Percentiles rank a stretch among this genome's conserved stretches.
These are phyloP conservation scores for Laticauda colubrina DNA, from an alignment of 2,113 vertebrate species.

Conservation along the genomic window DNA sequence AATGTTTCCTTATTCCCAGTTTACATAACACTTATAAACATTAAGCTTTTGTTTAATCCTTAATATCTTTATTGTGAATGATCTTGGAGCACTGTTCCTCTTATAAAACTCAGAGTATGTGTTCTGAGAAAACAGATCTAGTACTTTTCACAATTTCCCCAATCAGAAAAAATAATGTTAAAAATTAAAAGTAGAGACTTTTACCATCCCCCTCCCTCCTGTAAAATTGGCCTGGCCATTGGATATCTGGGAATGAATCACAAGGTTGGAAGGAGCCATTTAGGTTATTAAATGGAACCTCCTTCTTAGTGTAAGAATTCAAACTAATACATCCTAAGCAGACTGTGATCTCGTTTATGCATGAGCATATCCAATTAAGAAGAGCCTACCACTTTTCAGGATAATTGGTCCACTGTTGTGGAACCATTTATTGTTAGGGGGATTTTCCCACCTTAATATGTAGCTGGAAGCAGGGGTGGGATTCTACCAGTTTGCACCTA, in stretches of 20 bases:
- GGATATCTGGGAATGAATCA: not conserved
- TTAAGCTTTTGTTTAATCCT: slow-evolving; percentile 1
- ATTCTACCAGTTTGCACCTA: too few relatives aligned
- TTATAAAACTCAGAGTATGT: slow-evolving; percentile 13
- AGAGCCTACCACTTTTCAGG: not conserved
- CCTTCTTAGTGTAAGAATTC: not conserved
- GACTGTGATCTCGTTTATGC: not conserved
- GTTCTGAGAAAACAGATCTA: not conserved
- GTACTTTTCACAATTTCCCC: not conserved
- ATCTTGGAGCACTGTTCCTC: slow-evolving; percentile 14
- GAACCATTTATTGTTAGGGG: not conserved
- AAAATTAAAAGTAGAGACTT: not conserved
- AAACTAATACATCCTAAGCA: not conserved
- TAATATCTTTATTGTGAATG: slow-evolving; percentile 9
- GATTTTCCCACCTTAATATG: not conserved
- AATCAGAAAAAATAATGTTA: not conserved
- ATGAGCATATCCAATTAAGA: not conserved
- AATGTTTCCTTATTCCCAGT: not conserved
- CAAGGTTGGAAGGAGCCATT: not conserved
- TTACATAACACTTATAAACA: slow-evolving; percentile 3
- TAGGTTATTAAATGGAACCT: not conserved
- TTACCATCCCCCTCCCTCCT: not conserved
- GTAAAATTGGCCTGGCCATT: not conserved
- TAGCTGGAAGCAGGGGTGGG: not conserved
- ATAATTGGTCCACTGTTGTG: not conserved